phyloP scores from a whole-genome alignment of 2,888 invertebrate genomes.

The Luffia ferchaultella region DNA sequence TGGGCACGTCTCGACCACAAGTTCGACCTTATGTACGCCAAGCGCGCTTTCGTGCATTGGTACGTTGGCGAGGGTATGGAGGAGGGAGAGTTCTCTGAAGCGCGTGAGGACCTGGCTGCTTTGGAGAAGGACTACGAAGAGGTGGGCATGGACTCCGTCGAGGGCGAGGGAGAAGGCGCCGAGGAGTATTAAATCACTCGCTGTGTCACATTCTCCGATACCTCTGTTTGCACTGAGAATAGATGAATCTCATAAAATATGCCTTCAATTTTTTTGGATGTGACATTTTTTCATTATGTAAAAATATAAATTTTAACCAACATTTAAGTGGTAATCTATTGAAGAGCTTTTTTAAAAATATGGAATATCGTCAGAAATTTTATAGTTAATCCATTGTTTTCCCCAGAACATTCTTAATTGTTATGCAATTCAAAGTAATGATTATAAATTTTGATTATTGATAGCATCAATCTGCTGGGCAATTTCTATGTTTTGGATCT shows the following conservation, averaged over 20 bases:
- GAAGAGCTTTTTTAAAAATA: too few species aligned
- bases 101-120: constrained; percentile 67
- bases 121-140: constrained; percentile 90
- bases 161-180: constrained; percentile 81
- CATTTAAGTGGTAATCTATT: too few species aligned
- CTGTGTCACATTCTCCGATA: constrained; percentile 35
- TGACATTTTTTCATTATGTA: too few species aligned
- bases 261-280: background rate
- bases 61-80: constrained; percentile 89
- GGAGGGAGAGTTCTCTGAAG: constrained; percentile 90
- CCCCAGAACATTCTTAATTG: too few species aligned
- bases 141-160: constrained; percentile 87
- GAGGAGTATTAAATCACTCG: constrained; percentile 73
- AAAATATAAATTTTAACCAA: too few species aligned
- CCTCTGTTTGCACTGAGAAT: too few species aligned
- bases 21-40: constrained; percentile 97
- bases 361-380: too few species aligned
- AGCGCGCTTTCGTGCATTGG: constrained; percentile 97
- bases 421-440: too few species aligned
- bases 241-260: background rate
- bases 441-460: too few species aligned
- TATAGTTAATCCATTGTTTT: too few species aligned
- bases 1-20: constrained; percentile 97
- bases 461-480: too few species aligned
- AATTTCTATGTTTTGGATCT: too few species aligned